Evolutionary conservation across 2,888 invertebrate species (phyloP), one percentile per base, ranked within the genome.

Genomic region (Drosophila infuscata): DNA sequence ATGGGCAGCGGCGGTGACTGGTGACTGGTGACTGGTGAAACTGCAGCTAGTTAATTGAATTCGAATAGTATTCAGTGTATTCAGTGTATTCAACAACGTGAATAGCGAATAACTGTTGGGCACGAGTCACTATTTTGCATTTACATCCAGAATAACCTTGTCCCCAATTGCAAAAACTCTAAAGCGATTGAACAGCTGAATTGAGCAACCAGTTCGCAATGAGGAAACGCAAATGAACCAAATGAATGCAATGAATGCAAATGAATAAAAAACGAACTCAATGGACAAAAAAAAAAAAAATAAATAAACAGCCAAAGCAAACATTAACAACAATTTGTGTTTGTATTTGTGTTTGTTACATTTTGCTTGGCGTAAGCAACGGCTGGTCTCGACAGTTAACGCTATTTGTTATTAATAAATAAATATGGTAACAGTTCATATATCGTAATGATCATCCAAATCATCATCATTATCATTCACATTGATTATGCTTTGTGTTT

Each of bases 251-350:
- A 25, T 25, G 25, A n/a, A 36, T 20, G 46, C 56, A 58, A 17
- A 20, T 20, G 58, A 56, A 20, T 43, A 48, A 9, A 8, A 12
- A 59, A 32, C 33, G n/a, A 64, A 56, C 33, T 30, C 53, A 57
- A 72, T 54, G 61, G 49, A 36, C 52, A 77, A 36, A 49, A 25
- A 1, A 25, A 25, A 25, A 25, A 25, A 1, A 25, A 25, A 25
- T 25, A 2, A 52, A 75, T 54, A 66, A 71, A 75, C 62, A 83
- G 65, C 46, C 72, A 59, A 61, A 62, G 59, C 70, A 74, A 87
- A 83, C 79, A 87, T 78, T 79, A 82, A 76, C 79, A 87, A 79
- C 76, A 79, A 84, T 84, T 72, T 74, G 32, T 38, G 32, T 60
- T 53, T 53, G 33, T 38, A 35, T 60, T 53, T 49, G 33, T 52